Conservation (phyloP, 92 coral and sea anemone genomes). For the Chrysogorgia sp. region DNA sequence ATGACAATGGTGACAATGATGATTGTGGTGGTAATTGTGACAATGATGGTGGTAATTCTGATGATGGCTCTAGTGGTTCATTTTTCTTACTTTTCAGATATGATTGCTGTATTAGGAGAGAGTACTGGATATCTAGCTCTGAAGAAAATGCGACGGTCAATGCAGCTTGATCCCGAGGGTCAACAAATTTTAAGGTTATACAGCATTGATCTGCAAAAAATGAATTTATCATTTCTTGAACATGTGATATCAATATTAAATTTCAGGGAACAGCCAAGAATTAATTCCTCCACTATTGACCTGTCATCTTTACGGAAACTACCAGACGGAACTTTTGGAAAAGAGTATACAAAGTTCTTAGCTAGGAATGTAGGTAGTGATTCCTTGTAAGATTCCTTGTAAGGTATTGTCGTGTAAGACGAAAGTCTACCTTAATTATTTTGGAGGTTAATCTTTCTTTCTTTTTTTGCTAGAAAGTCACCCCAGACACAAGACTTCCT, state of each 20-base stretch:
- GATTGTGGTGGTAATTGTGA: background rate
- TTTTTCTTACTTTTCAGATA: constrained; percentile 56
- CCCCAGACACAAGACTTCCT: constrained; percentile 69
- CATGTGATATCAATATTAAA: background rate
- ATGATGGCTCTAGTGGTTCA: background rate
- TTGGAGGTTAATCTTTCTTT: background rate
- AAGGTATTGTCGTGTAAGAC: too few species aligned
- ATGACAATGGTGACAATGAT: background rate
- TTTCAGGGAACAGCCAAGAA: constrained; percentile 75
- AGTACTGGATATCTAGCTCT: constrained; percentile 88
- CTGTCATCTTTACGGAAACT: constrained; percentile 68
- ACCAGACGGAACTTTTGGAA: constrained; percentile 89
- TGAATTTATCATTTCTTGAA: background rate
- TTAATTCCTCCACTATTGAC: constrained; percentile 70
- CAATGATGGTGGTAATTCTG: too few species aligned
- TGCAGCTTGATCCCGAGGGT: constrained; percentile 81
- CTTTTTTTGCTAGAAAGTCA: constrained; percentile 52
- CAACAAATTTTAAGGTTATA: constrained; percentile 78
- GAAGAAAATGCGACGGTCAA: constrained; percentile 70
- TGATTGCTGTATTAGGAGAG: constrained; percentile 96
- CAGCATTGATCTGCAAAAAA: background rate
- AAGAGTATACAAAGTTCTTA: constrained; percentile 83
- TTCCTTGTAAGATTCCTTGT: background rate
- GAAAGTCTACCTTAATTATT: background rate
- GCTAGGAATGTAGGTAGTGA: constrained; percentile 68